Evolutionary conservation across 2,113 vertebrate genomes (phyloP).

Genomic region (Corythoichthys haematopterus): DNA sequence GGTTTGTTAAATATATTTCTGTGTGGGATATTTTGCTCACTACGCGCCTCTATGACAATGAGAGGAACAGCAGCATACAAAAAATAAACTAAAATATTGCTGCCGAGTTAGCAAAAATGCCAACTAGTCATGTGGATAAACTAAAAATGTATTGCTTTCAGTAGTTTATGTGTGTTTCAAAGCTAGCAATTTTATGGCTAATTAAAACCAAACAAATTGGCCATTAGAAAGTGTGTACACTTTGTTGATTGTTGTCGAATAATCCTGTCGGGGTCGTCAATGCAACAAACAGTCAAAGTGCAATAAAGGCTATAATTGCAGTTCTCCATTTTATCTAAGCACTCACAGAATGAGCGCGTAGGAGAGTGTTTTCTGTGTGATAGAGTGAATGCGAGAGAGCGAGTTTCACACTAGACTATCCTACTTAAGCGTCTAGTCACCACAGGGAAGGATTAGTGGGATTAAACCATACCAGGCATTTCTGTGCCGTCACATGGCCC

Average conservation of each 20-base stretch:
- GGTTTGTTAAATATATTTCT: too few species aligned
- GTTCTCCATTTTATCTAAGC: not conserved
- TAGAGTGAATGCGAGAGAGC: slow-evolving; percentile 1
- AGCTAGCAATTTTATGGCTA: not conserved
- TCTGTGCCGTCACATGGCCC: slow-evolving; percentile 60
- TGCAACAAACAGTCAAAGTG: not conserved
- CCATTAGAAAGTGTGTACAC: not conserved
- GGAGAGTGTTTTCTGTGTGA: too few species aligned
- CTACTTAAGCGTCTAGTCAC: slow-evolving; percentile 54
- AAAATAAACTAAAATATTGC: too few species aligned
- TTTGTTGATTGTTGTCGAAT: not conserved
- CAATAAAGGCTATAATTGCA: not conserved
- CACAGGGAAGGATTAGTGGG: slow-evolving; percentile 60
- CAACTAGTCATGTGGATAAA: not conserved
- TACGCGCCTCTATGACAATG: too few species aligned
- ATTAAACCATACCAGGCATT: slow-evolving; percentile 59
- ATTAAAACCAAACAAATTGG: slow-evolving; percentile 1
- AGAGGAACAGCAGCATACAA: too few species aligned
- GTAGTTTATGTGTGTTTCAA: too few species aligned
- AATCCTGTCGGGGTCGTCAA: not conserved
- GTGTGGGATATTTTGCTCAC: too few species aligned
- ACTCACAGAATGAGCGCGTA: not conserved
- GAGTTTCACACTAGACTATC: slow-evolving; percentile 39
- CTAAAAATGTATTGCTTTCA: too few species aligned
- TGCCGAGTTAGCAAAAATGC: not conserved